Base-by-base conservation (phyloP, 2,888 invertebrate genomes). In the Arctia plantaginis region DNA sequence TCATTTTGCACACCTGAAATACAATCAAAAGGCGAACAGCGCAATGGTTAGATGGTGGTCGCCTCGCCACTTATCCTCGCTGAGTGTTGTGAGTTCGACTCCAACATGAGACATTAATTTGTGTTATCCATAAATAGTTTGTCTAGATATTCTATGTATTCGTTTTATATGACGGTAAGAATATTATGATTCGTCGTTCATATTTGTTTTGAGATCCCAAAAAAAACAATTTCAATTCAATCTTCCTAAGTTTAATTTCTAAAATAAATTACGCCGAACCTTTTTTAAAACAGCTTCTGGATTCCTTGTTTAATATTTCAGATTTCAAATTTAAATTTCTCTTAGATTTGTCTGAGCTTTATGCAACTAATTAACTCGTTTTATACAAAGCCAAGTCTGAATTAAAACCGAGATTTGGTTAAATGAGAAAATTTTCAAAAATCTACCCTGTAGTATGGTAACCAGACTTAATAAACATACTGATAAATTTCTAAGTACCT, bases 291-390 rank as follows among this genome's bases (percentile, higher is more conserved):
- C 23, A 20, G 55, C 33, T 69, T 55, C 20, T 55, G 12, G 10
- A 33, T 15, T 55, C 23, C 23, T 30, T 35, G 55, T 69, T 35
- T 66, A 66, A 68, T 18, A 30, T 30, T 62, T 62, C 47, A 68
- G 30, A 41, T 68, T 47, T 66, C 35, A 66, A 23, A 66, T 39
- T 66, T 66, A 35, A 66, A 39, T 66, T 66, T 66, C 65, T 35
- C n/a, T 39, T 13, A 35, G 33, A 35, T 6, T 66, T 12, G 12
- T 35, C 12, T 69, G 69, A 68, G 62, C 64, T 62, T 62, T 30
- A 62, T 62, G 62, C 69, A 64, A 73, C 73, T 64, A 73, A 73
- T 73, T 65, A 66, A 20, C 44, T 35, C n/a, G 55, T 62, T 62
- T 62, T 71, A 39, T 64, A 41, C n/a, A 44, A 62, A 30, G 71